A percentile compares a stretch with the other conserved stretches of the same genome.
These are phyloP conservation scores for Drosophila subobscura DNA, from an alignment of 1,140 invertebrate genomes.

Conservation along the genomic window DNA sequence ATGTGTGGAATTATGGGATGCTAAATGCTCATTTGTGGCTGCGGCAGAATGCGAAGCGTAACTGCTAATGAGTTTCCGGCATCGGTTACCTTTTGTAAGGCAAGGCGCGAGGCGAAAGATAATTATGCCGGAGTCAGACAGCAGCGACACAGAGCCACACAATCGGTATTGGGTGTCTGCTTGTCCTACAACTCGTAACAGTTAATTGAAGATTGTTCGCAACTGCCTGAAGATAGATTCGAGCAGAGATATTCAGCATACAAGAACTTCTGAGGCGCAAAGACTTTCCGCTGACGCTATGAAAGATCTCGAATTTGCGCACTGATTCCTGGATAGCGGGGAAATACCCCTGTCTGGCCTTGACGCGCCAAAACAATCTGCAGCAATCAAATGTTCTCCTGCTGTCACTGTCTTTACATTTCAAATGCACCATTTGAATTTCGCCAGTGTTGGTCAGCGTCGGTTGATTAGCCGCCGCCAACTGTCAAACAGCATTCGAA, in stretches of 20 bases:
- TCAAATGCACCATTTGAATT: too few species aligned
- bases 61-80: conserved; percentile 60
- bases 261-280: too few species aligned
- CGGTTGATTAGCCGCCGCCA: background rate
- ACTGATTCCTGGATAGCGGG: too few species aligned
- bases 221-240: conserved; percentile 3
- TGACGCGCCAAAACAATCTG: too few species aligned
- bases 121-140: background rate
- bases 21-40: conserved; percentile 25
- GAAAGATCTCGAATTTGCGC: too few species aligned
- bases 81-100: conserved; percentile 68
- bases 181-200: conserved; percentile 61
- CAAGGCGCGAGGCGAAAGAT: conserved; percentile 3
- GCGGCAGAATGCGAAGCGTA: conserved; percentile 37
- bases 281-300: too few species aligned
- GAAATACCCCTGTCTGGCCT: too few species aligned
- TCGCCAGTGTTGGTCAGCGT: too few species aligned
- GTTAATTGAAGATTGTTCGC: conserved; percentile 75
- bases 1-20: background rate
- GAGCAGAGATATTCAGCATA: too few species aligned
- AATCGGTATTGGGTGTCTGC: conserved; percentile 49
- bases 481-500: too few species aligned
- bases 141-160: conserved; percentile 3
- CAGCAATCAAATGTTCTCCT: too few species aligned
- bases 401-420: too few species aligned